Percentiles rank a stretch among this genome's conserved stretches.
Conservation (phyloP, 2,888 invertebrate genomes). For the Chelonus formosanus region DNA sequence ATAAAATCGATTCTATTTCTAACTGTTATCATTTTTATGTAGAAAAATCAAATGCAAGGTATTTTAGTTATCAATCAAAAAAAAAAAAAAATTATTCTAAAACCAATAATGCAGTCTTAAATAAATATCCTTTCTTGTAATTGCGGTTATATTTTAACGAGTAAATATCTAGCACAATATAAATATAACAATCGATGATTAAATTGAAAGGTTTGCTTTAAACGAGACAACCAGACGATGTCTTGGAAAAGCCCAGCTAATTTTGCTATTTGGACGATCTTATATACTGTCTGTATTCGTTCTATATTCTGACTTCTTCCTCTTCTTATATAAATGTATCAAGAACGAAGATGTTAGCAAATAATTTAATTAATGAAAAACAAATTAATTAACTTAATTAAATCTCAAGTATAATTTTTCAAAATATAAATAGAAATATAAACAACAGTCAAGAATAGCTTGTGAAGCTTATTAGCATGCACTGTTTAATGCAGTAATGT, state of each 20-base stretch:
- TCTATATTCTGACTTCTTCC: constrained; percentile 20
- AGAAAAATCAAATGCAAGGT: constrained; percentile 31
- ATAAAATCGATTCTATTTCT: constrained; percentile 3
- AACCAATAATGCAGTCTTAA: too few relatives aligned
- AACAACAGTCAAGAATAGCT: too few relatives aligned
- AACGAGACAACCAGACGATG: constrained; percentile 45
- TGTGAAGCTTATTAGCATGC: too few relatives aligned
- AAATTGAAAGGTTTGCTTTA: constrained; percentile 18
- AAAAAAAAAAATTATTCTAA: too few relatives aligned
- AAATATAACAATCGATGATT: neutral
- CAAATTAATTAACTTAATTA: neutral
- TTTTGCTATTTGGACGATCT: constrained; percentile 49
- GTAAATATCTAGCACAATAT: neutral
- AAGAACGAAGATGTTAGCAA: neutral
- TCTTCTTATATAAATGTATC: too few relatives aligned
- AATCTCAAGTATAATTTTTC: neutral
- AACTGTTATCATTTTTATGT: neutral
- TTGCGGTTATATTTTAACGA: too few relatives aligned
- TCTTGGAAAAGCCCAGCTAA: constrained; percentile 58
- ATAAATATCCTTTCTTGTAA: too few relatives aligned
- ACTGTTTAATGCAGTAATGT: too few relatives aligned
- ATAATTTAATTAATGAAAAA: neutral
- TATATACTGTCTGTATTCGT: constrained; percentile 29
- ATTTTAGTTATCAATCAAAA: too few relatives aligned
- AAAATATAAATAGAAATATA: too few relatives aligned